These are phyloP conservation scores for Patiria pectinifera DNA, from an alignment of 53 echinoderm and acorn worm species.

Conservation along the genomic window DNA sequence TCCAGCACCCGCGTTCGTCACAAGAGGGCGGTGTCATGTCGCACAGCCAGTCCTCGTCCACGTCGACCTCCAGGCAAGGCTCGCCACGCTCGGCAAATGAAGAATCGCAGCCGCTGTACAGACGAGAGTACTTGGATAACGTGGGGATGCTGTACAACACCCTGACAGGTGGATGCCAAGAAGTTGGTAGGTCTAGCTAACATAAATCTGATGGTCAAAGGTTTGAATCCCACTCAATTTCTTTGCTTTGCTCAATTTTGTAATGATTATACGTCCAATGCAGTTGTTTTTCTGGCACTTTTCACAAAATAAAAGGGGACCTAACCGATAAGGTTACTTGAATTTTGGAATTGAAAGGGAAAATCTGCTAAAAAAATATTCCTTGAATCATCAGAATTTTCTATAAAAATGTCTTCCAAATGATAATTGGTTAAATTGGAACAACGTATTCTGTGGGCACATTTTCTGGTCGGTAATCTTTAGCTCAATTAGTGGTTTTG, in stretches of 20 bases:
- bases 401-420: too few species aligned
- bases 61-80: slow-evolving; percentile 54
- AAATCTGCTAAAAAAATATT: not conserved
- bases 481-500: too few species aligned
- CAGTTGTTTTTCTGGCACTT: too few species aligned
- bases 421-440: too few species aligned
- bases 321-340: not conserved
- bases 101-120: slow-evolving; percentile 39
- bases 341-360: not conserved
- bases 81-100: slow-evolving; percentile 53
- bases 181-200: slow-evolving; percentile 80
- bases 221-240: not conserved
- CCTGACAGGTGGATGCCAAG: slow-evolving; percentile 84
- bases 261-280: too few species aligned
- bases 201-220: too few species aligned
- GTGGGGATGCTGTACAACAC: slow-evolving; percentile 78
- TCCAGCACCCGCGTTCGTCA: slow-evolving; percentile 36
- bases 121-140: slow-evolving; percentile 75
- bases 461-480: too few species aligned
- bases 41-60: slow-evolving; percentile 28
- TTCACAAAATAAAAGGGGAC: too few species aligned
- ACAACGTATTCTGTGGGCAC: too few species aligned
- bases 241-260: not conserved
- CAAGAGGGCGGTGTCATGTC: slow-evolving; percentile 46
- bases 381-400: too few species aligned